phyloP scores from a whole-genome alignment of 2,113 vertebrate genomes.

The Lathamus discolor region DNA sequence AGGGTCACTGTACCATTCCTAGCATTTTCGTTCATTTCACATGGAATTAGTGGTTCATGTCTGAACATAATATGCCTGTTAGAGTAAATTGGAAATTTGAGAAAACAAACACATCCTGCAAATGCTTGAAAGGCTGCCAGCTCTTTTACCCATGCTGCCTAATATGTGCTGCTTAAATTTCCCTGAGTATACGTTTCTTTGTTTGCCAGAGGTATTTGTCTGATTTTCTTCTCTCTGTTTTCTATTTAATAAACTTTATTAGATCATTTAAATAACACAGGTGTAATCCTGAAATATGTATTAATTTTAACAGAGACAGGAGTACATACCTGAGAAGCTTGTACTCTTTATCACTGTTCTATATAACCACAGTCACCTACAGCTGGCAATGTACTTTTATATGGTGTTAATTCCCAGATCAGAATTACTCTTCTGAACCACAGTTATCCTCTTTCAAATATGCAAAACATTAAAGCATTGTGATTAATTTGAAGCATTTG shows the following conservation, averaged over 20 bases:
- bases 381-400: neutral
- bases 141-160: neutral
- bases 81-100: neutral
- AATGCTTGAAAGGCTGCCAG: neutral
- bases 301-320: neutral
- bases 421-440: neutral
- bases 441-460: neutral
- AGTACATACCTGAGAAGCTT: neutral
- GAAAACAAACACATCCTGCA: conserved; percentile 5
- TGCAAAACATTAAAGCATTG: neutral
- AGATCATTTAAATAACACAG: neutral
- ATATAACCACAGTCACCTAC: neutral
- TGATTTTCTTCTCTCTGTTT: neutral
- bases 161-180: neutral
- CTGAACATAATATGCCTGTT: neutral
- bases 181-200: neutral
- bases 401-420: neutral
- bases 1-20: neutral
- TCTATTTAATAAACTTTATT: neutral
- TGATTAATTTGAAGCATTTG: neutral
- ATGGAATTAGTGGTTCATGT: neutral
- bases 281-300: neutral
- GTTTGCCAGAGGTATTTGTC: neutral
- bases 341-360: neutral
- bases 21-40: neutral